These are phyloP conservation scores for Boleophthalmus pectinirostris DNA, from an alignment of 2,113 vertebrate genomes.

Conservation along the genomic window DNA sequence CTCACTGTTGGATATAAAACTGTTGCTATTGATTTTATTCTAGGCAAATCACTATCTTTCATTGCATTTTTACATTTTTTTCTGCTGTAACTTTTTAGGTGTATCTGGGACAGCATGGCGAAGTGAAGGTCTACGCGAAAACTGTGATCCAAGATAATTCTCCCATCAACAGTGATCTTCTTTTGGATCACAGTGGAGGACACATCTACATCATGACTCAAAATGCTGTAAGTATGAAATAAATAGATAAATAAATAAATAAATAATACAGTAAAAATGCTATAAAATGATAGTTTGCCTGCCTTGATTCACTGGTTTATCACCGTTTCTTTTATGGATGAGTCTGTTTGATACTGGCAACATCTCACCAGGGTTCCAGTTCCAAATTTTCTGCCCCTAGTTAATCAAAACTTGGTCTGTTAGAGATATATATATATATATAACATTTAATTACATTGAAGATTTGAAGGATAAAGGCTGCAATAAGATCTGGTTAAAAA, in stretches of 20 bases:
- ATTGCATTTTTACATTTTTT: slow-evolving; percentile 9
- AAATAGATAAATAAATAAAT: too few relatives aligned
- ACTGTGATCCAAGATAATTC: slow-evolving; percentile 80
- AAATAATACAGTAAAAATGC: not conserved
- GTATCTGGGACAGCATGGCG: slow-evolving; percentile 80
- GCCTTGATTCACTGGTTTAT: not conserved
- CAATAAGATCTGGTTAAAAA: too few relatives aligned
- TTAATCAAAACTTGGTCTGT: too few relatives aligned
- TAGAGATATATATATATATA: too few relatives aligned
- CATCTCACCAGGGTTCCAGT: too few relatives aligned
- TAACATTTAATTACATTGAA: too few relatives aligned
- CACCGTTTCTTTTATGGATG: too few relatives aligned
- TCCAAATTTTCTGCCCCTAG: too few relatives aligned
- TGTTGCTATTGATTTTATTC: not conserved
- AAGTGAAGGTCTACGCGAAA: slow-evolving; percentile 77
- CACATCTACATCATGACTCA: slow-evolving; percentile 92
- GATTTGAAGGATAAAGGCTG: too few relatives aligned
- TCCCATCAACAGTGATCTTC: slow-evolving; percentile 84
- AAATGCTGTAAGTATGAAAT: slow-evolving; percentile 75
- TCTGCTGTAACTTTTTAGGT: slow-evolving; percentile 71
- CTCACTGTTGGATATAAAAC: slow-evolving; percentile 6
- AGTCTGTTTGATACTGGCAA: not conserved
- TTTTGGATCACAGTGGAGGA: slow-evolving; percentile 82
- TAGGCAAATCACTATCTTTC: not conserved
- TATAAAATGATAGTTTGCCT: not conserved